Evolutionary conservation across 2,113 vertebrate genomes (phyloP), one percentile per base, ranked within the genome.

Genomic region (Strigops habroptila): DNA sequence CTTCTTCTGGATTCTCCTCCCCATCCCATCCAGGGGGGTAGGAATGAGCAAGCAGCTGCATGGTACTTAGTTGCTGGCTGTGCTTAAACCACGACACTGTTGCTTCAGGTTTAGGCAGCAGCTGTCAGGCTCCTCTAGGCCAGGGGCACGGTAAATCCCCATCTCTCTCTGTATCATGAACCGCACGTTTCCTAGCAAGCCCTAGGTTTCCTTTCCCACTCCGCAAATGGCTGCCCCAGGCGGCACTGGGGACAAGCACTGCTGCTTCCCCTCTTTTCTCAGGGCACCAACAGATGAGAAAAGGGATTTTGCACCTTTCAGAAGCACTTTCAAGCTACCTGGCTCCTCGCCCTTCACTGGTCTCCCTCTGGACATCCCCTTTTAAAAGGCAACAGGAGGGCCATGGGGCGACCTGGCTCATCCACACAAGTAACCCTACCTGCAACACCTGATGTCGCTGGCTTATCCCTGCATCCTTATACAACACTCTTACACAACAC

Each of bases 171-270:
- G 4, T 31, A 53, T 15, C 43, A 9, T 23, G 69, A 95, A 49
- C 46, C 0, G 0, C 14, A 39, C 0, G 6, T 10, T 59, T 73
- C 65, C 24, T 4, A 2, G 48, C 1, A 5, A 49, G 30, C 55
- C 24, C 70, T 49, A 24, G 53, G 44, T 53, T 69, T 83, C 60
- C 60, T 25, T 80, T 65, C 37, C 52, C 6, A 6, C 39, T 53
- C 6, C 4, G 17, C 77, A 69, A 53, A 44, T 0, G 2, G 57
- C 18, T 55, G 37, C 28, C 48, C 31, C 53, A 31, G 48, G 28
- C 43, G 46, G 44, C 48, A 55, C 1, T 2, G 46, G 14, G 35
- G 33, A 51, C 43, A 49, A 35, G 57, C 52, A 12, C 27, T 76
- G 78, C 73, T 94, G 67, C 39, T 49, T 63, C 55, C 65, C 30